Evolutionary conservation across 2,113 vertebrate genomes (phyloP), one percentile per base, ranked within the genome.

Genomic region (Psilopsiagon aurifrons): DNA sequence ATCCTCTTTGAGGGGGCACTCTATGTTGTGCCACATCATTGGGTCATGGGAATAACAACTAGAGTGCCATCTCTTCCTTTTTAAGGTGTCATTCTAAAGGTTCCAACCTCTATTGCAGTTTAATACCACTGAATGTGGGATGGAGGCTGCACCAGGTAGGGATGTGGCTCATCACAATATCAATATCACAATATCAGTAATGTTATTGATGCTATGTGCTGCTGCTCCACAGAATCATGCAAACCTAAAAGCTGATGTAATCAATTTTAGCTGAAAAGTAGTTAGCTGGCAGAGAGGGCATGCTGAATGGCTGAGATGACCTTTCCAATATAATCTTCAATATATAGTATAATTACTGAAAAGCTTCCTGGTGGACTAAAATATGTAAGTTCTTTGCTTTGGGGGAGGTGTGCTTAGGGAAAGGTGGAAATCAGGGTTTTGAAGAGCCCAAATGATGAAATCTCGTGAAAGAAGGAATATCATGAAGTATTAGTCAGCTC

Each of bases 321-420:
- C 85, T 96, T 96, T 96, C 82, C 22, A 59, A 9, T 59, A 35
- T 24, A 35, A 35, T 35, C 35, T 35, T 59, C 33, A 59, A 10
- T 35, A 12, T 88, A 96, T 80, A 91, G 77, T 88, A 7, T 57
- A 96, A 88, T 96, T 96, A 95, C 88, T 86, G 47, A 90, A 79
- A 93, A 88, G 22, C 20, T 85, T 39, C 62, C 41, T 74, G 64
- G 29, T 88, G 70, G 18, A 60, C 41, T 41, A 62, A 86, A 86
- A 46, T 46, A 9, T 63, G 63, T 68, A n/a, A 73, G 47, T 29
- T 23, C 70, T 49, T 55, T 67, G 35, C 44, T 93, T 2, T 54
- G 14, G 35, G 16, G 43, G 8, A 27, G 6, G 29, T 18, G 11
- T 60, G 57, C 41, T 88, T 47, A 71, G 35, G n/a, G 27, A 29